A percentile compares a stretch with the other conserved stretches of the same genome.
Conservation (phyloP, 2,888 invertebrate genomes). For the Andrena marginata region DNA sequence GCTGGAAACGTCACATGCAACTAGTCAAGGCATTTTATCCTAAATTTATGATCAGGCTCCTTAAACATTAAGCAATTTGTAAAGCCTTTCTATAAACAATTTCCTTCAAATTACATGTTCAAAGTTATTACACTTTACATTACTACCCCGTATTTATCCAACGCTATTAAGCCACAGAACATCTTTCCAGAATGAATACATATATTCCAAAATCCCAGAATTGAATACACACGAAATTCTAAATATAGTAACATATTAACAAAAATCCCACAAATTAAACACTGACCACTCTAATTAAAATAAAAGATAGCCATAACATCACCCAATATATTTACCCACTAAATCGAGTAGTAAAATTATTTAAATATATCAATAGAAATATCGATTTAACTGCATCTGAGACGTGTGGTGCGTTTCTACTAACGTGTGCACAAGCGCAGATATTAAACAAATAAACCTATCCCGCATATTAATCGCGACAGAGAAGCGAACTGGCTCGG, state of each 20-base stretch:
- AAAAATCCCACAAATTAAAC: not conserved
- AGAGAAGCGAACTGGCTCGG: conserved; percentile 39
- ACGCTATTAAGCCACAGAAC: too few relatives aligned
- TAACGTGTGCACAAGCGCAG: not conserved
- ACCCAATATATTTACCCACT: not conserved
- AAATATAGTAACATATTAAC: too few relatives aligned
- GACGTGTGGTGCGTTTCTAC: not conserved
- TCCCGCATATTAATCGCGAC: conserved; percentile 52
- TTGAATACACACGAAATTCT: too few relatives aligned
- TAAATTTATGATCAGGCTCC: conserved; percentile 7
- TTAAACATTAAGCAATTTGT: too few relatives aligned
- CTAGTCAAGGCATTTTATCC: not conserved
- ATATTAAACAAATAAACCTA: conserved; percentile 49
- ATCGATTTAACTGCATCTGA: not conserved
- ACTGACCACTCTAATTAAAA: not conserved
- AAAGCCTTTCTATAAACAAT: too few relatives aligned
- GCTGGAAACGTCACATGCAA: conserved; percentile 8
- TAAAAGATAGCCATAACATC: too few relatives aligned
- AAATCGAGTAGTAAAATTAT: not conserved
- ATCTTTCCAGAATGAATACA: too few relatives aligned
- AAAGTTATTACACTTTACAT: too few relatives aligned
- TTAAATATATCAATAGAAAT: too few relatives aligned
- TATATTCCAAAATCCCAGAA: too few relatives aligned
- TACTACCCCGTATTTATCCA: too few relatives aligned
- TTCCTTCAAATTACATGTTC: too few relatives aligned